phyloP scores from a whole-genome alignment of 2,797 vertebrate species.

The Tapirus indicus region DNA sequence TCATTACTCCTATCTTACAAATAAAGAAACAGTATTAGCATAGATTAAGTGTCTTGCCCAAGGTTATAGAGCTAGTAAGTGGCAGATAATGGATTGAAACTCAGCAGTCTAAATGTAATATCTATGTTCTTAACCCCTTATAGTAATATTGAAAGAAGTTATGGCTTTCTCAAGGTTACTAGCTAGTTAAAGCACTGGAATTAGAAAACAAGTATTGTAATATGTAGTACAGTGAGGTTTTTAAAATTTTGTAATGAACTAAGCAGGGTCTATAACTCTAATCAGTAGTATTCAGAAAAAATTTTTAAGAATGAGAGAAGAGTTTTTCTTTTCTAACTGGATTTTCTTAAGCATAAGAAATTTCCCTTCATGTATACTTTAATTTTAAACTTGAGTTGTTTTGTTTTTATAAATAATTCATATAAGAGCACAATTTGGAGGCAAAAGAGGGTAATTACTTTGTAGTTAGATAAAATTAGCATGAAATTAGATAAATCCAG shows the following conservation, averaged over 20 bases:
- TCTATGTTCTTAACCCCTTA: background rate
- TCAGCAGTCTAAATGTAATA: background rate
- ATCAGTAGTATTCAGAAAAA: background rate
- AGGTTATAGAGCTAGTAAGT: background rate
- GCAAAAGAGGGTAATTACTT: background rate
- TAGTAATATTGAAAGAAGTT: background rate
- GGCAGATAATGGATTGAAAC: background rate
- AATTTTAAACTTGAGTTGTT: conserved; percentile 4
- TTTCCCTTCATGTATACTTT: conserved; percentile 6
- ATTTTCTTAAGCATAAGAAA: conserved; percentile 11
- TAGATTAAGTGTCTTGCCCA: background rate
- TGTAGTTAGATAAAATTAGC: background rate
- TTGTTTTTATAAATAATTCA: conserved; percentile 20
- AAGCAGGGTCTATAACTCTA: background rate
- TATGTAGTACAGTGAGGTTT: background rate
- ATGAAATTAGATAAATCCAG: conserved; percentile 6
- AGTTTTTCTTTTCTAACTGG: background rate
- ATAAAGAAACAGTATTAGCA: background rate
- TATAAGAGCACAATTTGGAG: background rate
- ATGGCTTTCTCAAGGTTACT: background rate
- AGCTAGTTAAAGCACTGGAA: background rate
- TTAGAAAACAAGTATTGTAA: conserved; percentile 9
- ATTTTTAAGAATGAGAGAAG: background rate
- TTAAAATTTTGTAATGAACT: background rate
- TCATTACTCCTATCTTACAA: background rate